A percentile compares a stretch with the other conserved stretches of the same genome.
These are phyloP conservation scores for Tryphoninae sp. DNA, from an alignment of 2,888 invertebrate species.

Conservation along the genomic window DNA sequence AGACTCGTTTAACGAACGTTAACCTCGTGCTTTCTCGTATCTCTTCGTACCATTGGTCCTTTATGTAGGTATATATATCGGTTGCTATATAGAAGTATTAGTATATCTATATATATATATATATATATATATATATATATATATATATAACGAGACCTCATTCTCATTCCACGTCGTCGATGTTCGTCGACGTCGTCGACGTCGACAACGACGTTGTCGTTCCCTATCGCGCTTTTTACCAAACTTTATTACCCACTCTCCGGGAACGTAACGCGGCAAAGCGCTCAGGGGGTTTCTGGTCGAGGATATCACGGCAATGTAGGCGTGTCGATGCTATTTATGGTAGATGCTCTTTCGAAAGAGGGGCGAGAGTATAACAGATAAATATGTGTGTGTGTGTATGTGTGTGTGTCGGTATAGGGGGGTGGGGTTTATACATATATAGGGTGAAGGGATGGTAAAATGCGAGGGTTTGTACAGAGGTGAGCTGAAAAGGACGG, in stretches of 20 bases:
- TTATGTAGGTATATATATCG: conserved; percentile 29
- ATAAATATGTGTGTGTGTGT: not conserved
- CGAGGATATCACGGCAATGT: conserved; percentile 62
- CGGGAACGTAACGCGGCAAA: conserved; percentile 27
- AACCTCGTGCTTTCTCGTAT: conserved; percentile 44
- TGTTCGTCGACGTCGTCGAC: not conserved
- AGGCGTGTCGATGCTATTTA: conserved; percentile 66
- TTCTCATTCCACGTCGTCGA: conserved; percentile 33
- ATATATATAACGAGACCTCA: conserved; percentile 18
- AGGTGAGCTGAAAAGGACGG: conserved; percentile 37
- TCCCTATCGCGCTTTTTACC: conserved; percentile 60
- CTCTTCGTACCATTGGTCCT: conserved; percentile 47
- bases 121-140: not conserved
- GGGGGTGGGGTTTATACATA: not conserved
- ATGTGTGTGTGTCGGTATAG: not conserved
- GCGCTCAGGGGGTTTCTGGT: conserved; percentile 47
- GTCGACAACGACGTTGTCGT: conserved; percentile 25
- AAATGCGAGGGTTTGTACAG: conserved; percentile 38
- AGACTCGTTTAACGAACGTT: conserved; percentile 49
- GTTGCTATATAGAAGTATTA: not conserved
- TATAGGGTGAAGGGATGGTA: conserved; percentile 1
- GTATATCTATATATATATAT: too few relatives aligned
- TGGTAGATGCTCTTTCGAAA: conserved; percentile 59
- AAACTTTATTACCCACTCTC: conserved; percentile 63
- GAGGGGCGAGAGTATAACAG: conserved; percentile 44